Base-by-base conservation (phyloP, 1,140 invertebrate genomes). In the Nymphalis io region DNA sequence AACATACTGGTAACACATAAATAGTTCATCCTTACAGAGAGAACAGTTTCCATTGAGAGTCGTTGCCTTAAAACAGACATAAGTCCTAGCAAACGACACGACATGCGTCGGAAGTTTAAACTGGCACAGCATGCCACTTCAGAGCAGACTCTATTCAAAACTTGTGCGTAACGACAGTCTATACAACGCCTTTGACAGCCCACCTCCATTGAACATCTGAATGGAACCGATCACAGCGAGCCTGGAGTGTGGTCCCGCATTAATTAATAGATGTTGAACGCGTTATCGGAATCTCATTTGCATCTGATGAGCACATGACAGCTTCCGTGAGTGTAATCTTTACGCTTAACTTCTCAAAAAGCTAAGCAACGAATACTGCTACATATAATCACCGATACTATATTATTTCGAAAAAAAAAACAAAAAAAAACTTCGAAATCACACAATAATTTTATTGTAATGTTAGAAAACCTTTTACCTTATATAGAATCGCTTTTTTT, bases 211-310 rank as follows among this genome's bases (percentile, higher is more conserved):
- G 85, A 89, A 82, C 84, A 75, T 77, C 46, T 88, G 84, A 89
- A 88, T 76, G 68, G 67, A 77, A 53, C 48, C 72, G 77, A 76
- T 77, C 72, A 79, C 70, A 77, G 60, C 62, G 15, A 20, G 46
- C 70, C 57, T 48, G 59, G 79, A 83, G 79, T 85, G 82, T 86
- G 85, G 80, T 70, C 83, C 78, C 81, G 87, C 85, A 89, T 89
- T 89, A 87, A 89, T 89, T 88, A 88, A 80, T 83, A 73, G 70
- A 80, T 78, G 78, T 81, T 73, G 76, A 83, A 81, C 78, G 73
- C 72, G 71, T 72, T 82, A 78, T 82, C 75, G 68, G 74, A 76
- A 70, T 80, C 72, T 73, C 72, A 82, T 84, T 82, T 81, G 72
- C 78, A 85, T 80, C 58, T 66, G 72, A 76, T 74, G 67, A 70